Percentiles rank a stretch among this genome's conserved stretches.
phyloP scores from a whole-genome alignment of 1,140 invertebrate species.

The Trachymyrmex cornetzi region DNA sequence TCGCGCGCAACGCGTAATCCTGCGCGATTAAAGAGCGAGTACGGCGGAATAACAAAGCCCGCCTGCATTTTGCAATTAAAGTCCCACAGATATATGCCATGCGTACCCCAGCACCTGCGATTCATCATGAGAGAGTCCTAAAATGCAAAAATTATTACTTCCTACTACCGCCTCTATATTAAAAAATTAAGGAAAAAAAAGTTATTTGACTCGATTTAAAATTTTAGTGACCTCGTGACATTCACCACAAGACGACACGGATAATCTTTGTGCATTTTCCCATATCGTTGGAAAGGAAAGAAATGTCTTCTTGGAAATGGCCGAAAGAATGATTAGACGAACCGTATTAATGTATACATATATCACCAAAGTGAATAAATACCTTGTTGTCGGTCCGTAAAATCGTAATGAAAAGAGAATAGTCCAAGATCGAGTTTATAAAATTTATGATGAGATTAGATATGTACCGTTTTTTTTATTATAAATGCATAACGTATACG shows the following conservation, averaged over 20 bases:
- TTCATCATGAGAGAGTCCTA: background rate
- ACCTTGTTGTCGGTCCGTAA: background rate
- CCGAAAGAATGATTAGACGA: background rate
- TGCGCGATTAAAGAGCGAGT: background rate
- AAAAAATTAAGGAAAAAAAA: background rate
- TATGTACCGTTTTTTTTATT: conserved; percentile 16
- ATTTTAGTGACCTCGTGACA: background rate
- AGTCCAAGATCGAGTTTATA: background rate
- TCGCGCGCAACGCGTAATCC: conserved; percentile 19
- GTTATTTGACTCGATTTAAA: no score
- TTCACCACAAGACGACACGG: background rate
- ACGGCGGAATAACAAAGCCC: conserved; percentile 18
- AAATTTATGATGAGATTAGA: conserved; percentile 1
- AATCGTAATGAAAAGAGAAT: background rate
- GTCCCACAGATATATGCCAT: background rate
- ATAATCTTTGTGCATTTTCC: background rate
- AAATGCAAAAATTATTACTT: background rate
- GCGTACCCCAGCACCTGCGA: background rate
- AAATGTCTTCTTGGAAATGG: background rate
- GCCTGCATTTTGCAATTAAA: background rate
- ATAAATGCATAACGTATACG: conserved; percentile 17
- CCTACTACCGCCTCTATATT: background rate
- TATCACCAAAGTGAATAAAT: background rate
- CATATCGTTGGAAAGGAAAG: background rate
- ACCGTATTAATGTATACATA: no score